Evolutionary conservation across 2,113 vertebrate species (phyloP).

Genomic region (Leuciscus idus): DNA sequence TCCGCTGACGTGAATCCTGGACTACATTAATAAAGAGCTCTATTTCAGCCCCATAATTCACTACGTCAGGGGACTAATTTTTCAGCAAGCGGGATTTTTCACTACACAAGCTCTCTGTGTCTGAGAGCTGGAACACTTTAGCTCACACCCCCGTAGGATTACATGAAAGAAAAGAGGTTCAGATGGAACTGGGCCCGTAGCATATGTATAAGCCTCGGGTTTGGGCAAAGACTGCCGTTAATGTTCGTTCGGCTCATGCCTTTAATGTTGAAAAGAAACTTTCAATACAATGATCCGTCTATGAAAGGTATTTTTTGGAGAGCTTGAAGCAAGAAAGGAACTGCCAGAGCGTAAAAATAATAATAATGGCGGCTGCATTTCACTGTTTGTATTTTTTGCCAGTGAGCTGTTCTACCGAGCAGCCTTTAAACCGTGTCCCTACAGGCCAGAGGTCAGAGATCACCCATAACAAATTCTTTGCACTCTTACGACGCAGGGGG

Average conservation of each 20-base stretch:
- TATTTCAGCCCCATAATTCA: constrained; percentile 32
- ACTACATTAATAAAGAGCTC: constrained; percentile 45
- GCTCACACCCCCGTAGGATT: constrained; percentile 9
- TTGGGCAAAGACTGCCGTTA: constrained; percentile 21
- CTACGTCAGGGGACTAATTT: constrained; percentile 42
- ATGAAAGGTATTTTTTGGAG: constrained; percentile 28
- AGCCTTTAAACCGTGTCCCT: constrained; percentile 34
- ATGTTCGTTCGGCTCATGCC: background rate
- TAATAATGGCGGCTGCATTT: background rate
- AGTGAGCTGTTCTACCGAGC: constrained; percentile 11
- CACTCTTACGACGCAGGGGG: constrained; percentile 15
- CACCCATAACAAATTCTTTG: constrained; percentile 50
- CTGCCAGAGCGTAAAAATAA: background rate
- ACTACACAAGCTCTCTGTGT: constrained; percentile 42
- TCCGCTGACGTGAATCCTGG: constrained; percentile 22
- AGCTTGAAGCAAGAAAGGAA: constrained; percentile 27
- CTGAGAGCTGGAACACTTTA: constrained; percentile 25
- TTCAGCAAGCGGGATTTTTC: constrained; percentile 38
- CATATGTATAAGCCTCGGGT: background rate
- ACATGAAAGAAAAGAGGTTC: constrained; percentile 22
- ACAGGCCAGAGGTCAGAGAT: constrained; percentile 42
- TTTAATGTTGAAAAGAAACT: constrained; percentile 37
- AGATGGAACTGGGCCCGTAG: constrained; percentile 26
- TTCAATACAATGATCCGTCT: constrained; percentile 21
- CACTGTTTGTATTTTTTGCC: constrained; percentile 20